These are phyloP conservation scores for Glandiceps talaboti DNA, from an alignment of 53 echinoderm and acorn worm species.

Conservation along the genomic window DNA sequence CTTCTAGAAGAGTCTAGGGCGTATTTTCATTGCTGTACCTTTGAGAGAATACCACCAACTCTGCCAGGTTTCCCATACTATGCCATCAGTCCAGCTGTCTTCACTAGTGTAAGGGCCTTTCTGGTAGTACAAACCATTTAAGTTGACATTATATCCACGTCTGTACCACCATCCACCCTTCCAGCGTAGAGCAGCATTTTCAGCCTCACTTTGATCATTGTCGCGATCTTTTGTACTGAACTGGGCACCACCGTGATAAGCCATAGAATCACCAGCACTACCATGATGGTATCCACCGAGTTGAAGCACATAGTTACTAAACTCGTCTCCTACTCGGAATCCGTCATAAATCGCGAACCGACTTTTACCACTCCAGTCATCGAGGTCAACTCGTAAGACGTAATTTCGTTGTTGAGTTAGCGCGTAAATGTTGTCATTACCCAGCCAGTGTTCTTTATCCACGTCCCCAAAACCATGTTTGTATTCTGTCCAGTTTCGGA, in stretches of 20 bases:
- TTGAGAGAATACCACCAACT: background rate
- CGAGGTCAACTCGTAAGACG: constrained; percentile 35
- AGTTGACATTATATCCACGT: background rate
- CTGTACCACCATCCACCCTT: background rate
- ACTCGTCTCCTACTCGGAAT: constrained; percentile 47
- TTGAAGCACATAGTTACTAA: constrained; percentile 33
- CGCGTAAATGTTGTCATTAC: constrained; percentile 42
- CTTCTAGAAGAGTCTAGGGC: background rate
- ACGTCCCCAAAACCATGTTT: constrained; percentile 52
- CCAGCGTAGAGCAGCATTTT: background rate
- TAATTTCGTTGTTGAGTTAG: constrained; percentile 36
- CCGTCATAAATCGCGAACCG: constrained; percentile 37
- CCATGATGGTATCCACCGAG: constrained; percentile 37
- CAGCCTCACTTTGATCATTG: background rate
- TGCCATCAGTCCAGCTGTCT: background rate
- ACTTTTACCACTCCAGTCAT: constrained; percentile 30
- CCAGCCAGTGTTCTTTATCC: constrained; percentile 57
- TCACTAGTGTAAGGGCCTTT: background rate
- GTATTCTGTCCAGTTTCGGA: constrained; percentile 39
- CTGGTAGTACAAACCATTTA: background rate
- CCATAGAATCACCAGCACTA: constrained; percentile 27
- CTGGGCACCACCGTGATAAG: background rate
- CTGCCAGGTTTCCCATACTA: background rate
- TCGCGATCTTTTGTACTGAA: background rate
- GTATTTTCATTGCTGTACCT: constrained; percentile 9